Conservation (phyloP, 2,797 vertebrate species). For the Chrosomus eos region DNA sequence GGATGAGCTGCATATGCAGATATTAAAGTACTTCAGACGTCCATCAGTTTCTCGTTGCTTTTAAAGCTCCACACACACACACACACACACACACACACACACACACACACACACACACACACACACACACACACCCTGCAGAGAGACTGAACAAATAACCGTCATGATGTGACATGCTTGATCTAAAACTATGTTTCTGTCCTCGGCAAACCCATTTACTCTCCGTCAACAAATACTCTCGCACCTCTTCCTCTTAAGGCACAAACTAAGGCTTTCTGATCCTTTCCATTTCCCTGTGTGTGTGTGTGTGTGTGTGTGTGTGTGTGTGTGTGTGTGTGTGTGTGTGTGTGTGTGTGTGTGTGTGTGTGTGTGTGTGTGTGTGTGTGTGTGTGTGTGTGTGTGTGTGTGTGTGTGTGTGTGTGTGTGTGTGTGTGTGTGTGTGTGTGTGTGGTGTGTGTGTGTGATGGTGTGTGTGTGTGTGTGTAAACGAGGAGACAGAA, state of each 20-base stretch:
- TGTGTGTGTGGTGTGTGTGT: conserved; percentile 60
- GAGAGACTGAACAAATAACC: conserved; percentile 19
- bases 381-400: conserved; percentile 65
- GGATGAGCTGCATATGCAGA: too few relatives aligned
- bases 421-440: conserved; percentile 61
- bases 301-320: conserved; percentile 70
- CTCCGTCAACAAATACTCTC: conserved; percentile 45
- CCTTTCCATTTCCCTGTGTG: conserved; percentile 40
- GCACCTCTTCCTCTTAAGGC: conserved; percentile 16
- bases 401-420: conserved; percentile 63
- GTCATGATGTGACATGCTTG: conserved; percentile 4
- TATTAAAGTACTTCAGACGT: neutral
- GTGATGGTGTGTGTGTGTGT: too few relatives aligned
- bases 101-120: conserved; percentile 3
- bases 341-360: too few relatives aligned
- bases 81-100: neutral
- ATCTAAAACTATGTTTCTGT: conserved; percentile 20
- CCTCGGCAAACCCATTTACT: conserved; percentile 45
- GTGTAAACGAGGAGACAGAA: conserved; percentile 57
- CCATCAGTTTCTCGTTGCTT: neutral
- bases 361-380: conserved; percentile 63
- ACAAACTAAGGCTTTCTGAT: conserved; percentile 26
- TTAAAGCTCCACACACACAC: neutral
- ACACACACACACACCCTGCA: neutral
- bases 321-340: too few relatives aligned